Base-by-base conservation (phyloP, 2,113 vertebrate species). In the Lontra canadensis region DNA sequence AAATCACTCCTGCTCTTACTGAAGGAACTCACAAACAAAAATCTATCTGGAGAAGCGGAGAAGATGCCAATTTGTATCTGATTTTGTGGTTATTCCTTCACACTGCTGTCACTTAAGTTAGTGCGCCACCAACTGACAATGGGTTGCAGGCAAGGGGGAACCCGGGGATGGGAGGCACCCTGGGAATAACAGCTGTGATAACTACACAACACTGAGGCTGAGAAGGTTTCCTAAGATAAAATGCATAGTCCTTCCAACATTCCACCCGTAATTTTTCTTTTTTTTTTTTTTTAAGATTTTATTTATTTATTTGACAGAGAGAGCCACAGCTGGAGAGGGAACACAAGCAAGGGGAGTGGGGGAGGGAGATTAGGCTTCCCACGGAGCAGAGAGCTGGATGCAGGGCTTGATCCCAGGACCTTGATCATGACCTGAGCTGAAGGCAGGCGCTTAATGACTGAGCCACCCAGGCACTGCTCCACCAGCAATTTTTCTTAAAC, bases 91-190 rank as follows among this genome's bases (percentile, higher is more conserved):
- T 63, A 59, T 8, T 61, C 49, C 42, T 84, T 59, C n/a, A 12
- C 2, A 25, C 36, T 59, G 15, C 11, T 23, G 21, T 93, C 15
- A 47, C 15, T 81, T 69, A 61, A 94, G 44, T 88, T 78, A 88
- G 17, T 44, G 39, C 26, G 52, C 1, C 39, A 57, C 57, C 31
- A n/a, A 26, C 6, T 85, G 86, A 88, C 39, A 61, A 88, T 3
- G 4, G 7, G 8, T 1, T 49, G 11, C 6, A n/a, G 4, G 34
- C 49, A 20, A 4, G 26, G 21, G 20, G 15, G 4, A 29, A 67
- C 3, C 23, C 18, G 20, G 21, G 1, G 3, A 25, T 5, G 57
- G 2, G 8, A 3, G 11, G 25, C 2, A 3, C 4, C 17, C 67
- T 57, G 21, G 39, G 25, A 55, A 4, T 3, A 52, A 25, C 1